These are phyloP conservation scores for Zaprionus ornatus DNA, from an alignment of 1,140 invertebrate species.

Conservation along the genomic window DNA sequence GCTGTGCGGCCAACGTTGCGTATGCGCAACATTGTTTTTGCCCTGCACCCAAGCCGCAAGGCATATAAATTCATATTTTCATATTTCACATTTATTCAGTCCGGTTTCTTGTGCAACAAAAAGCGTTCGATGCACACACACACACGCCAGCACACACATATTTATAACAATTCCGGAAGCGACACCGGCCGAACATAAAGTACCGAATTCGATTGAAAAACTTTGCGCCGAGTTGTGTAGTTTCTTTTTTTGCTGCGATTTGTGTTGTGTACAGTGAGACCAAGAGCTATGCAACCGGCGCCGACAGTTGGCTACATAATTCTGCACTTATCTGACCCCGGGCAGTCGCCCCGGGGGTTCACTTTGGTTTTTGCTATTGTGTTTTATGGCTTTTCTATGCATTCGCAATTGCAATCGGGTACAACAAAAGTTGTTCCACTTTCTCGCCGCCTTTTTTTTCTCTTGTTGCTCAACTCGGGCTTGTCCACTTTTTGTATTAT, in stretches of 20 bases:
- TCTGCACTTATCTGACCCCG: slow-evolving; percentile 77
- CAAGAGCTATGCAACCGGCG: slow-evolving; percentile 19
- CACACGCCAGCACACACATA: slow-evolving; percentile 16
- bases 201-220: slow-evolving; percentile 73
- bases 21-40: slow-evolving; percentile 48
- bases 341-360: slow-evolving; percentile 38
- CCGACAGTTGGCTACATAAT: slow-evolving; percentile 56
- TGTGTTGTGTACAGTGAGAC: slow-evolving; percentile 14
- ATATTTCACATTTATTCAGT: slow-evolving; percentile 37
- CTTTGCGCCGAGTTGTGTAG: slow-evolving; percentile 49
- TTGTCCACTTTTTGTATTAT: slow-evolving; percentile 13
- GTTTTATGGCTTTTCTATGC: slow-evolving; percentile 75
- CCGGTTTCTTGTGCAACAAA: slow-evolving; percentile 37
- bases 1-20: slow-evolving; percentile 33
- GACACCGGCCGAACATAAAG: slow-evolving; percentile 56
- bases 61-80: slow-evolving; percentile 50
- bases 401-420: slow-evolving; percentile 60
- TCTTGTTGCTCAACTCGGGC: neutral
- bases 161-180: slow-evolving; percentile 41
- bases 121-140: slow-evolving; percentile 22
- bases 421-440: slow-evolving; percentile 35
- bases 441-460: slow-evolving; percentile 2
- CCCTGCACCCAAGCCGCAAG: neutral
- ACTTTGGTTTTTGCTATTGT: slow-evolving; percentile 55
- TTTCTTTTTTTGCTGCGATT: slow-evolving; percentile 15